These are phyloP conservation scores for Oryctolagus cuniculus DNA, from an alignment of 2,113 vertebrate species.

Conservation along the genomic window DNA sequence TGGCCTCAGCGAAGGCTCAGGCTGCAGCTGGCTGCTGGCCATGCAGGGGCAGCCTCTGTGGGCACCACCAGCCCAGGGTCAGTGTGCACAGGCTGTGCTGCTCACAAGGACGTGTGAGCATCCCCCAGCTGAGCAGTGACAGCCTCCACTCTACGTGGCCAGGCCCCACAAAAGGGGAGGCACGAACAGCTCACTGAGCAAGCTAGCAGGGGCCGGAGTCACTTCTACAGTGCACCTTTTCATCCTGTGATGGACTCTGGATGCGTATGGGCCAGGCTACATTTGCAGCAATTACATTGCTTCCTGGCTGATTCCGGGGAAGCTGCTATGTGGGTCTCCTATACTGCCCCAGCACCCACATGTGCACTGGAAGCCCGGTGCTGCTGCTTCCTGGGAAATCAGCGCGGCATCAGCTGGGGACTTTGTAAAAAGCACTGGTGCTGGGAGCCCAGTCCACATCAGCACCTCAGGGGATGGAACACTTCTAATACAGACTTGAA, in stretches of 20 bases:
- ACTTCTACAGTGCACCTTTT: not conserved
- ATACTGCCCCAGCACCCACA: not conserved
- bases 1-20: not conserved
- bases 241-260: no score
- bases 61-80: no score
- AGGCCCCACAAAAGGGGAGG: not conserved
- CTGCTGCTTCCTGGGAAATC: not conserved
- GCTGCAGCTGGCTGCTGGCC: not conserved
- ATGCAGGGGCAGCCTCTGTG: not conserved
- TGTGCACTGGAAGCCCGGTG: accelerated
- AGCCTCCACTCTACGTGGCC: not conserved
- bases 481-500: no score
- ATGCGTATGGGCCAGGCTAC: no score
- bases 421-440: no score
- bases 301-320: not conserved
- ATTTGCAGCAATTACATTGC: not conserved
- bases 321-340: accelerated
- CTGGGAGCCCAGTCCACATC: no score
- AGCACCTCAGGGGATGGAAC: not conserved
- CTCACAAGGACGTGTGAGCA: accelerated
- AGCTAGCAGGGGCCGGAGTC: not conserved
- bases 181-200: not conserved
- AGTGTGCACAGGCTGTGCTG: accelerated
- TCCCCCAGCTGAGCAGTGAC: not conserved
- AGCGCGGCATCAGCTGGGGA: no score